Evolutionary conservation across 2,888 invertebrate species (phyloP).

Genomic region (Cenopis cana): DNA sequence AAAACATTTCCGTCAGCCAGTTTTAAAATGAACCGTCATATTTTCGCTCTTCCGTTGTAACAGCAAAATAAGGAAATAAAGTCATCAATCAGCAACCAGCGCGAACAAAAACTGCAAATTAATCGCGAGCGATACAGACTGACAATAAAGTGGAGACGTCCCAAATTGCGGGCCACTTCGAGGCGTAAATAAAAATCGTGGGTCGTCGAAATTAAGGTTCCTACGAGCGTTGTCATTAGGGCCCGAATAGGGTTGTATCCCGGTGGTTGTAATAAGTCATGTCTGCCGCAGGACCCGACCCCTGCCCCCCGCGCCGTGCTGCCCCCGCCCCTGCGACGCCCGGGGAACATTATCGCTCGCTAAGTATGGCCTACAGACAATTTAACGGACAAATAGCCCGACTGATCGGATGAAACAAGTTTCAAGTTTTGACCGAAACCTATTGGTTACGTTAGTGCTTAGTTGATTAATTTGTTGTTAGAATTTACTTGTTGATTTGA

Average conservation of each 20-base stretch:
- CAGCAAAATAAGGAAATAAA: conserved; percentile 37
- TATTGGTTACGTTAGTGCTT: conserved; percentile 29
- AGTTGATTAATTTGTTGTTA: conserved; percentile 30
- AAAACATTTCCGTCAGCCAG: neutral
- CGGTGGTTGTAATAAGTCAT: conserved; percentile 83
- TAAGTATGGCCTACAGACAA: conserved; percentile 81
- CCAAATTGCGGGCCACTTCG: conserved; percentile 77
- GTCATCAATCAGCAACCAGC: conserved; percentile 47
- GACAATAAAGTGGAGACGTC: conserved; percentile 65
- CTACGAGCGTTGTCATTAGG: conserved; percentile 81
- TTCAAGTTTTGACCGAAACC: conserved; percentile 56
- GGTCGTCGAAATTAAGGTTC: conserved; percentile 82
- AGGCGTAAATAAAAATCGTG: conserved; percentile 82
- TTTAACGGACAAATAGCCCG: conserved; percentile 74
- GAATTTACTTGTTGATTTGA: conserved; percentile 11
- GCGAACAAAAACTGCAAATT: conserved; percentile 53
- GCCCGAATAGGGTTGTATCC: conserved; percentile 83
- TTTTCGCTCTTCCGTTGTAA: conserved; percentile 9
- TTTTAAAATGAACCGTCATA: conserved; percentile 30
- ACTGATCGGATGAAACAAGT: conserved; percentile 68
- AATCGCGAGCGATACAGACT: conserved; percentile 53
- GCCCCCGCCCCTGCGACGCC: conserved; percentile 61
- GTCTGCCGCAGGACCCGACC: conserved; percentile 76
- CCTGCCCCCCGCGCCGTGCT: conserved; percentile 55
- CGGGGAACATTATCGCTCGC: conserved; percentile 73